Conservation (phyloP, 1,140 invertebrate genomes). For the Chionoecetes opilio region DNA sequence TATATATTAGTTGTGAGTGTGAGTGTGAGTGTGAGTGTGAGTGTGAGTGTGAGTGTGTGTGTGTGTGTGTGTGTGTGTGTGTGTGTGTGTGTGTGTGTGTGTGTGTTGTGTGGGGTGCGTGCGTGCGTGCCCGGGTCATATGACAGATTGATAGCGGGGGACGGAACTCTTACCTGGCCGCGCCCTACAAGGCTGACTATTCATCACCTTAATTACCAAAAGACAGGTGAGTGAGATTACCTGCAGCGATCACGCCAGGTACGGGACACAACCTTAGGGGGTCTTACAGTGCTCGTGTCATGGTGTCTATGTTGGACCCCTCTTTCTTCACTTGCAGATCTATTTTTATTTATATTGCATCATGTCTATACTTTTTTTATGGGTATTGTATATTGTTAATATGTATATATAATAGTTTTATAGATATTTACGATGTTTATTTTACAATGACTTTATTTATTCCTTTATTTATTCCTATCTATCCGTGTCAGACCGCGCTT, state of each 20-base stretch:
- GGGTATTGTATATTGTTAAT: too few relatives aligned
- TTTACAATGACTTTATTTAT: too few relatives aligned
- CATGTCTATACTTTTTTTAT: background rate
- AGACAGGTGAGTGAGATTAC: slow-evolving; percentile 28
- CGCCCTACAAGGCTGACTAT: background rate
- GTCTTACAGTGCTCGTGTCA: background rate
- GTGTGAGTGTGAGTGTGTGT: too few relatives aligned
- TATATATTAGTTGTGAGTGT: too few relatives aligned
- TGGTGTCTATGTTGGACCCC: too few relatives aligned
- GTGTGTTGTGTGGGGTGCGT: background rate
- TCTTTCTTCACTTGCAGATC: too few relatives aligned
- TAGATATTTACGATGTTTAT: too few relatives aligned
- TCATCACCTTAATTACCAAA: slow-evolving; percentile 21
- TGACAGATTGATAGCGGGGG: slow-evolving; percentile 3
- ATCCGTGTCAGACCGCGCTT: background rate
- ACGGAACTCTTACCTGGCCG: background rate
- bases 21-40: too few relatives aligned
- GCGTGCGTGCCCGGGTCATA: background rate
- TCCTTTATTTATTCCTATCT: too few relatives aligned
- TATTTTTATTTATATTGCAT: too few relatives aligned
- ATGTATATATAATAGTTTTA: too few relatives aligned
- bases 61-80: background rate
- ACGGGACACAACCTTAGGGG: background rate
- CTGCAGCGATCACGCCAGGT: background rate
- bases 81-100: background rate